Evolutionary conservation across 2,888 invertebrate species (phyloP).

Genomic region (Pardosa pseudoannulata): DNA sequence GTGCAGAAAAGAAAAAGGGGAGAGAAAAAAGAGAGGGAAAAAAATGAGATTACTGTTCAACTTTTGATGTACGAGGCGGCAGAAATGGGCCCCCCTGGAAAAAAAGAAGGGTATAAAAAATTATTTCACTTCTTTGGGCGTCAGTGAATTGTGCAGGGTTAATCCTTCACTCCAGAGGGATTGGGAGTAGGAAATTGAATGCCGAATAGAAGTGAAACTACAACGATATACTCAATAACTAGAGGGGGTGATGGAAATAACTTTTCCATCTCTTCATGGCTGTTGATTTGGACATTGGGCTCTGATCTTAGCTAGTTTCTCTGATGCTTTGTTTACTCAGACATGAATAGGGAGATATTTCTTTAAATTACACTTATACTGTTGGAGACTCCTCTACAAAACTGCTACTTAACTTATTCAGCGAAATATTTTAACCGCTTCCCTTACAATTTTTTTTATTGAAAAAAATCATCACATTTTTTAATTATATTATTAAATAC

Average conservation of each 20-base stretch:
- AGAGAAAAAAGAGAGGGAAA: slow-evolving; percentile 20
- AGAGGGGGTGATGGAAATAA: not conserved
- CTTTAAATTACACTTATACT: too few relatives aligned
- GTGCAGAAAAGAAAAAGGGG: too few relatives aligned
- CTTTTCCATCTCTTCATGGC: not conserved
- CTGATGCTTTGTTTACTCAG: not conserved
- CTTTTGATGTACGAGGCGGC: slow-evolving; percentile 59
- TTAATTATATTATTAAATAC: too few relatives aligned
- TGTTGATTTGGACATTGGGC: not conserved
- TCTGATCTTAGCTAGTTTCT: not conserved
- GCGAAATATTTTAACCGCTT: too few relatives aligned
- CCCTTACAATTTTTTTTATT: too few relatives aligned
- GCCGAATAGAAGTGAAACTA: not conserved
- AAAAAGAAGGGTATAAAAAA: slow-evolving; percentile 47
- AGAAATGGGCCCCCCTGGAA: slow-evolving; percentile 50
- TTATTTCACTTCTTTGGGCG: slow-evolving; percentile 47
- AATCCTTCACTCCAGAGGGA: slow-evolving; percentile 43
- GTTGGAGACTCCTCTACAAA: too few relatives aligned
- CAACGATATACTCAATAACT: not conserved
- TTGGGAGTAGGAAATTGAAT: slow-evolving; percentile 5
- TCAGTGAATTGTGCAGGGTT: slow-evolving; percentile 29
- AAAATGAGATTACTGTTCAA: slow-evolving; percentile 51
- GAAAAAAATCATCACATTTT: too few relatives aligned
- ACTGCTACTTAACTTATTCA: too few relatives aligned
- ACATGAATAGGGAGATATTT: not conserved